Percentiles rank a stretch among this genome's conserved stretches.
phyloP scores from a whole-genome alignment of 1,140 invertebrate species.

The Ladona fulva region DNA sequence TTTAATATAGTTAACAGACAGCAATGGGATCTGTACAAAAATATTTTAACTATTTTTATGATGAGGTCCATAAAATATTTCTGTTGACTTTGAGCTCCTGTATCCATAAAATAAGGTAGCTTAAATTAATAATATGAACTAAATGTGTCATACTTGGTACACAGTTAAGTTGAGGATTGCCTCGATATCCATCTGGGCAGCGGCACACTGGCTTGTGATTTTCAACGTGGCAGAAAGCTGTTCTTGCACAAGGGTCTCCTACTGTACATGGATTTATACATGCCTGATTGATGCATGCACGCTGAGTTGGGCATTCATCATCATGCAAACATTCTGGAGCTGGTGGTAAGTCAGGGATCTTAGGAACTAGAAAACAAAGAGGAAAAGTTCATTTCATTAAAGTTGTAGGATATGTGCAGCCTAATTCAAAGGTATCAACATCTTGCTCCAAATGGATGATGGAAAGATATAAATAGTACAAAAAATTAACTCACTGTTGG shows the following conservation, averaged over 20 bases:
- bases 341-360: constrained; percentile 37
- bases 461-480: no score
- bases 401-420: constrained; percentile 9
- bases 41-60: no score
- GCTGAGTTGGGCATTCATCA: constrained; percentile 62
- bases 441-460: no score
- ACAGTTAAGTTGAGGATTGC: constrained; percentile 63
- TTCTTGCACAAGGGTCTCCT: constrained; percentile 57
- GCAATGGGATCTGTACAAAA: no score
- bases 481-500: constrained; percentile 39
- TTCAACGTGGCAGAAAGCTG: constrained; percentile 67
- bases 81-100: no score
- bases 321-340: constrained; percentile 62
- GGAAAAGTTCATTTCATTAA: constrained; percentile 17
- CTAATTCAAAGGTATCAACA: no score
- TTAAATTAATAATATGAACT: no score
- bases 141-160: no score
- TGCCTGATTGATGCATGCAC: constrained; percentile 60
- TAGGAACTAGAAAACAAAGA: constrained; percentile 38
- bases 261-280: constrained; percentile 69
- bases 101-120: no score
- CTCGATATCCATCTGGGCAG: constrained; percentile 66
- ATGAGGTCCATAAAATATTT: no score
- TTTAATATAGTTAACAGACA: no score
- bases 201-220: constrained; percentile 65